Base-by-base conservation (phyloP, 2,888 invertebrate genomes). In the Vannuccia rotundouncinata region DNA sequence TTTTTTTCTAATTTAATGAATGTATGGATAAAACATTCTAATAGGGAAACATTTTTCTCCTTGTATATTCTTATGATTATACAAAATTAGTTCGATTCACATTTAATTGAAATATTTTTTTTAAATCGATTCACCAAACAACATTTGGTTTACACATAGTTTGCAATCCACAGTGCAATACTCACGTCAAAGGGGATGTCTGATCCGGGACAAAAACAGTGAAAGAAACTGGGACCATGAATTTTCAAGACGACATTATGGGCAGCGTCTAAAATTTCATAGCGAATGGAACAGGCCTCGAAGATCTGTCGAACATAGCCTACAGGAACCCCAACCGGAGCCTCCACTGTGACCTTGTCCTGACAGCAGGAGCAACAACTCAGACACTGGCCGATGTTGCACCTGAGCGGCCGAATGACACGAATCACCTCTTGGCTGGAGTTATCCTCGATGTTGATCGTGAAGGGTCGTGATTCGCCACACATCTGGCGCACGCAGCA, bases 361-460 rank as follows among this genome's bases (percentile, higher is more conserved):
- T 81, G 79, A 79, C 82, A 81, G 66, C 81, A 81, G 1, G 29
- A 13, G 60, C 25, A 81, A 74, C 82, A 82, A 29, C 82, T 82
- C 60, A 25, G 95, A 88, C 95, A 95, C 0, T 94, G 94, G 84
- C 92, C 95, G 85, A 95, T 95, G 2, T 92, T 91, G 83, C 94
- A 95, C 1, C 93, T 92, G 66, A 94, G 88, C 0, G 94, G 93
- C 31, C 95, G 91, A 84, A 92, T 89, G 82, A 96, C 89, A 86
- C 94, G 93, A 84, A 96, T 93, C 45, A 95, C 92, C 91, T 95
- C 94, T 84, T 92, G 92, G 83, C 91, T 91, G 84, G 90, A 91
- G 87, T 92, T 92, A 87, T 95, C 95, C 85, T 92, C 90, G 81
- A 95, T 92, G 88, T 92, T 92, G 91, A 95, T 93, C 84, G 94